phyloP scores from a whole-genome alignment of 2,888 invertebrate species.

The Cremastinae sp. region DNA sequence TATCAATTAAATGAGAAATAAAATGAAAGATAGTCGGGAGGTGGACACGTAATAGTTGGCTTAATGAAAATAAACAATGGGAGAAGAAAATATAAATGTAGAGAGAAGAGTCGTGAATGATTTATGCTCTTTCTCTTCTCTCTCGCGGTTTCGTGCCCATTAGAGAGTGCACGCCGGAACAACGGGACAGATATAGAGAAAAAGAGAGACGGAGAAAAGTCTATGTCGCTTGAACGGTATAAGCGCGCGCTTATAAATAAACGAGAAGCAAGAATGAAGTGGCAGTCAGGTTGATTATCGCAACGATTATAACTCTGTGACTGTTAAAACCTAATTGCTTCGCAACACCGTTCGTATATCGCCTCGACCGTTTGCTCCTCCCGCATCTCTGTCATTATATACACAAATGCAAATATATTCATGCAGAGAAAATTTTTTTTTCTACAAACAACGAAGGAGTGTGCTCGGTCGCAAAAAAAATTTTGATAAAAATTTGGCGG shows the following conservation, averaged over 20 bases:
- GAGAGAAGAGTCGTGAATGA: slow-evolving; percentile 34
- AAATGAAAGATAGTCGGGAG: slow-evolving; percentile 21
- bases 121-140: slow-evolving; percentile 29
- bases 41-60: slow-evolving; percentile 4
- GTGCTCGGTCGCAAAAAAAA: not conserved
- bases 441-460: too few species aligned
- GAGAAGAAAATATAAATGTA: slow-evolving; percentile 5
- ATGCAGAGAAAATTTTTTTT: not conserved
- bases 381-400: not conserved
- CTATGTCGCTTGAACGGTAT: not conserved
- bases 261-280: slow-evolving; percentile 45
- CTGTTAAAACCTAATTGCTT: slow-evolving; percentile 53
- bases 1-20: slow-evolving; percentile 16
- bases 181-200: slow-evolving; percentile 30
- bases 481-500: not conserved
- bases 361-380: slow-evolving; percentile 13
- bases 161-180: slow-evolving; percentile 17
- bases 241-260: not conserved
- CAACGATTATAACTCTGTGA: slow-evolving; percentile 50
- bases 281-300: slow-evolving; percentile 52
- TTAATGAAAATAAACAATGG: slow-evolving; percentile 38
- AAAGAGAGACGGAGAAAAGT: slow-evolving; percentile 22
- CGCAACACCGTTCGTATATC: slow-evolving; percentile 47
- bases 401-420: slow-evolving; percentile 15
- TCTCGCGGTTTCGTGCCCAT: slow-evolving; percentile 22